Evolutionary conservation across 1,140 invertebrate genomes (phyloP).

Genomic region (Cardiocondyla obscurior): DNA sequence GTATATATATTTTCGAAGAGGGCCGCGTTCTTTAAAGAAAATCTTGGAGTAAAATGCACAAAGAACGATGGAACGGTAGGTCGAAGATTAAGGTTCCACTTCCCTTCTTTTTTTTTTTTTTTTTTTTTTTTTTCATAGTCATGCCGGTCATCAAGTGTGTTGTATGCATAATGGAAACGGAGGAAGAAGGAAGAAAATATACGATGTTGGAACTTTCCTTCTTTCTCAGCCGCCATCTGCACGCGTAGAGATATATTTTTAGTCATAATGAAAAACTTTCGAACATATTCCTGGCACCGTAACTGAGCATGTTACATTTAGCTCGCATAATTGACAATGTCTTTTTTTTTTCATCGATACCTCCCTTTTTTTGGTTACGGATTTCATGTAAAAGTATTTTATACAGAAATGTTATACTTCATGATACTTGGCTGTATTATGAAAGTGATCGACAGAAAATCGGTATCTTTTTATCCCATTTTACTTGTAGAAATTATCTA

Average conservation of each 20-base stretch:
- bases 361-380: not conserved
- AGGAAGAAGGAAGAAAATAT: constrained; percentile 38
- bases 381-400: not conserved
- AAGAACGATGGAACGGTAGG: not conserved
- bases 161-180: constrained; percentile 54
- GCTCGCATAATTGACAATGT: not conserved
- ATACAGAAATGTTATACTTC: not conserved
- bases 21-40: constrained; percentile 13
- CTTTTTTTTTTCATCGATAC: too few relatives aligned
- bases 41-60: constrained; percentile 30
- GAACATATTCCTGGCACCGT: not conserved
- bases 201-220: not conserved
- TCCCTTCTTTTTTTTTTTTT: constrained; percentile 20
- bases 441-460: not conserved
- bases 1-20: not conserved
- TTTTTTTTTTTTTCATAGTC: constrained; percentile 17
- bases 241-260: constrained; percentile 45
- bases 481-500: not conserved
- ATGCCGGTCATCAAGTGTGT: constrained; percentile 44
- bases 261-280: constrained; percentile 36
- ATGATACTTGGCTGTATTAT: not conserved
- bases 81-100: constrained; percentile 39
- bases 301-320: not conserved
- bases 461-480: not conserved
- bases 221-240: constrained; percentile 15